Evolutionary conservation across 2,113 vertebrate genomes (phyloP).

Genomic region (Chelonoidis abingdonii): DNA sequence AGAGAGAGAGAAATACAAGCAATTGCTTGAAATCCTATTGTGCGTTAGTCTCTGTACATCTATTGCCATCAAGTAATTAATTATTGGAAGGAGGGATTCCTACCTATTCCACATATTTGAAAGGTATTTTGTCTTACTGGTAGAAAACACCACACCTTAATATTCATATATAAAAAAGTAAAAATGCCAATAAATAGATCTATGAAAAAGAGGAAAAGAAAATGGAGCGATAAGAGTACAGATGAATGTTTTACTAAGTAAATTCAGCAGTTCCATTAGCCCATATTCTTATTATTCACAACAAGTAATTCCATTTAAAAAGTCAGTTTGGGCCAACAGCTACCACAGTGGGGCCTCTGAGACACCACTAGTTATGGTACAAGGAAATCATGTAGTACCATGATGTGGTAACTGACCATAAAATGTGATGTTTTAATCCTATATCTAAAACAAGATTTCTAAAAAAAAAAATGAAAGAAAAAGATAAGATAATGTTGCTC

Average conservation of each 20-base stretch:
- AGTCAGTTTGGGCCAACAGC: neutral
- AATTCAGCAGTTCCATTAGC: neutral
- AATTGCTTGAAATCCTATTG: neutral
- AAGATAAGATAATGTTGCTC: neutral
- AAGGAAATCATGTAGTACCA: neutral
- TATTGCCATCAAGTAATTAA: neutral
- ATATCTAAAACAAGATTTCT: neutral
- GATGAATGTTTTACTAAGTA: neutral
- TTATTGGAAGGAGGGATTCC: neutral
- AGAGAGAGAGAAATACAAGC: constrained; percentile 10
- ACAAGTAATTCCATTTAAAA: neutral
- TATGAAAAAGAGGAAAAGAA: neutral
- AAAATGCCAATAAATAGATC: neutral
- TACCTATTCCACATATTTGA: neutral
- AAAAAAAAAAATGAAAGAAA: neutral
- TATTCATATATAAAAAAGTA: neutral
- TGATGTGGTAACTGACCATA: neutral
- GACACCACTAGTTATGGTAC: neutral
- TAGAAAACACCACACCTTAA: neutral
- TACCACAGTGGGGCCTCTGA: neutral
- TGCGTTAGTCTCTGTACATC: constrained; percentile 5
- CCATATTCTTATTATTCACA: neutral
- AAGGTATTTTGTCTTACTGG: neutral
- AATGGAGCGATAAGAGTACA: neutral
- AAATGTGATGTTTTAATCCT: neutral